These are phyloP conservation scores for Lithobates pipiens DNA, from an alignment of 2,797 vertebrate species.

Conservation along the genomic window DNA sequence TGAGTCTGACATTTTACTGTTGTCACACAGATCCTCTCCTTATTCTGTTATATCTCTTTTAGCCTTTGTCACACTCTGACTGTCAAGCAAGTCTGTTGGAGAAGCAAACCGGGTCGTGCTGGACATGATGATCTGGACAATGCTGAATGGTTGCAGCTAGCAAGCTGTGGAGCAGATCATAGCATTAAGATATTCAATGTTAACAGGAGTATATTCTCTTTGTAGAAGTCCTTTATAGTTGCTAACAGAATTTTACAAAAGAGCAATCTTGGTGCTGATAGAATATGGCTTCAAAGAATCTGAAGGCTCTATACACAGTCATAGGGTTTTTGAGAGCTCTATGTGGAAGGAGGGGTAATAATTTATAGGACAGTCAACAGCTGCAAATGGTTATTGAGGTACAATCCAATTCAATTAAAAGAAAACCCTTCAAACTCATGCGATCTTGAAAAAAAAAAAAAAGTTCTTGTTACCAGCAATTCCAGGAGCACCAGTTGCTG, in stretches of 20 bases:
- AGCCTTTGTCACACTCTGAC: conserved; percentile 91
- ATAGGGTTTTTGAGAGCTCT: background rate
- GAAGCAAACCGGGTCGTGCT: conserved; percentile 77
- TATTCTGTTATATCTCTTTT: conserved; percentile 57
- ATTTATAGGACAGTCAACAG: background rate
- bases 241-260: conserved; percentile 5
- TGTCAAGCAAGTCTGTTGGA: conserved; percentile 91
- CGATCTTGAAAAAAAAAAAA: too few relatives aligned
- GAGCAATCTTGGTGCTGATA: background rate
- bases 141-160: conserved; percentile 87
- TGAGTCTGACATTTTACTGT: conserved; percentile 69
- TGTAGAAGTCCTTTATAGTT: conserved; percentile 12
- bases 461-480: too few relatives aligned
- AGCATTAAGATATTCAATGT: conserved; percentile 92
- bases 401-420: background rate
- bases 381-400: conserved; percentile 5
- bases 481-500: too few relatives aligned
- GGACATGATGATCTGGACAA: conserved; percentile 71
- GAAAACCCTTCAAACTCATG: too few relatives aligned
- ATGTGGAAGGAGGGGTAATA: background rate
- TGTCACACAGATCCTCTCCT: conserved; percentile 62
- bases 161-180: conserved; percentile 90
- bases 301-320: conserved; percentile 3
- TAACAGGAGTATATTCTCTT: conserved; percentile 74
- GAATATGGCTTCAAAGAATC: conserved; percentile 43